phyloP scores from a whole-genome alignment of 2,888 invertebrate species.

The Blastobasis adustella region DNA sequence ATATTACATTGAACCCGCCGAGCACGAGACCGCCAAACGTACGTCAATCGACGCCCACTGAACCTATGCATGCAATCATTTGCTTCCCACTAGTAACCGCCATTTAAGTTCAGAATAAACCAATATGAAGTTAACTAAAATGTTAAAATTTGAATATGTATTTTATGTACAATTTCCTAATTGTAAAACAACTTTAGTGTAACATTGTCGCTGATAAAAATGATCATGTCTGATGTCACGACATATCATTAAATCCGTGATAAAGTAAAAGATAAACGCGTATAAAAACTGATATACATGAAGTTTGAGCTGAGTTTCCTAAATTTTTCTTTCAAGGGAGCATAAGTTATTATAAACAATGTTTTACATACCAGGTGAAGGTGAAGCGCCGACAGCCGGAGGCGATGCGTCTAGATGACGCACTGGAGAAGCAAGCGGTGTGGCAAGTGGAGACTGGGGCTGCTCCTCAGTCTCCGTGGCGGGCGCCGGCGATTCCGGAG shows the following conservation, averaged over 20 bases:
- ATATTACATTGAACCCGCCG: constrained; percentile 73
- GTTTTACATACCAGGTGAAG: constrained; percentile 50
- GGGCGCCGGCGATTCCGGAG: constrained; percentile 49
- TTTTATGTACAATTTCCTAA: too few species aligned
- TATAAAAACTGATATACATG: too few species aligned
- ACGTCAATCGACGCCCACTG: constrained; percentile 69
- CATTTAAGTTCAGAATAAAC: neutral
- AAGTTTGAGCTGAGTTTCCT: too few species aligned
- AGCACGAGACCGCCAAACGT: constrained; percentile 62
- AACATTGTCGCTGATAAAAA: too few species aligned
- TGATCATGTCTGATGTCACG: too few species aligned
- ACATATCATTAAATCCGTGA: too few species aligned
- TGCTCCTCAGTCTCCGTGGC: constrained; percentile 36
- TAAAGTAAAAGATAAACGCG: too few species aligned
- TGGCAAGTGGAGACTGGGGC: constrained; percentile 45
- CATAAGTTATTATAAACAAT: too few species aligned
- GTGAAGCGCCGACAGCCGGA: constrained; percentile 34
- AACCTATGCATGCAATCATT: constrained; percentile 30
- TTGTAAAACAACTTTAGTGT: too few species aligned
- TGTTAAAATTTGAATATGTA: too few species aligned
- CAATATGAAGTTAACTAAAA: too few species aligned
- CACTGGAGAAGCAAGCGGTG: constrained; percentile 57
- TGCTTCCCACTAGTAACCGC: constrained; percentile 28
- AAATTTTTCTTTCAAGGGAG: too few species aligned
- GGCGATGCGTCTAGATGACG: constrained; percentile 41